Evolutionary conservation across 2,797 vertebrate genomes (phyloP), one percentile per base, ranked within the genome.

Genomic region (Mus spretus): DNA sequence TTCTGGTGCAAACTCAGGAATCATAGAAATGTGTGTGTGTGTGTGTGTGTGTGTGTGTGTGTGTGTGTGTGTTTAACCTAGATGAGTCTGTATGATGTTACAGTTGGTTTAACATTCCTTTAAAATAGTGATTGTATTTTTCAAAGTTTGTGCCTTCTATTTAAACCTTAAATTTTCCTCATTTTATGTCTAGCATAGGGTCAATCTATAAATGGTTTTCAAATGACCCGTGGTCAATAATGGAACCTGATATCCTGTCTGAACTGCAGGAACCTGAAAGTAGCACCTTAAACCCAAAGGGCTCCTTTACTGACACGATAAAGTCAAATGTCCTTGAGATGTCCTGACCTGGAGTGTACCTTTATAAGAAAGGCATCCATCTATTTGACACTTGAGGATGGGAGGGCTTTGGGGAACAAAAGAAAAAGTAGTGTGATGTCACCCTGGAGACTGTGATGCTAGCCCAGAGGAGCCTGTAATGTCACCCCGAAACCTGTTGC

Each of bases 391-490:
- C 53, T 34, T 47, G 72, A 20, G 59, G 11, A 72, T 26, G 13
- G 86, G 11, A 78, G 65, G 17, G 11, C 19, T 13, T 77, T 1
- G 34, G 72, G 14, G 7, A 31, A 63, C 19, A 63, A 57, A 74
- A 4, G 12, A n/a, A 31, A 65, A 8, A 20, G 24, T 3, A 8
- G 12, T 50, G 1, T 9, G 2, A 79, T 24, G 9, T 0, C 15
- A 55, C 1, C 59, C 55, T 24, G n/a, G 70, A 75, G 40, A 1
- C 24, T 40, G 34, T 11, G 26, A 74, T 15, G 8, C 15, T 31
- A 67, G 28, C 28, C 10, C 22, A 55, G 13, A 55, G 61, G 26
- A 79, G 37, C 1, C 17, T 53, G 31, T 13, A 20, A 72, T 14
- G 8, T 12, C 65, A 67, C 65, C 28, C 11, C 1, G 28, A 63